phyloP scores from a whole-genome alignment of 2,888 invertebrate genomes.

The Lymantria monacha region DNA sequence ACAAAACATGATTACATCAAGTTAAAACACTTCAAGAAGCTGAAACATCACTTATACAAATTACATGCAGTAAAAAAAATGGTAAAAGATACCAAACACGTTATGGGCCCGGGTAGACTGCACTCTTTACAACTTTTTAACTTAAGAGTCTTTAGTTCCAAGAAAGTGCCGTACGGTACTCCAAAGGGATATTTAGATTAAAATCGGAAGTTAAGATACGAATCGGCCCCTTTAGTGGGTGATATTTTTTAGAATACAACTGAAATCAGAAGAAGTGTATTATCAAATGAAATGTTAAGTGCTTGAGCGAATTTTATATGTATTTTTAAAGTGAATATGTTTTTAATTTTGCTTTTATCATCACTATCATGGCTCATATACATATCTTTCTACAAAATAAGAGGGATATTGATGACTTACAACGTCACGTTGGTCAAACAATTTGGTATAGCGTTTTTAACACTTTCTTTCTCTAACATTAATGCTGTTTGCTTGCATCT shows the following conservation, averaged over 20 bases:
- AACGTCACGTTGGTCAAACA: too few relatives aligned
- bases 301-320: too few relatives aligned
- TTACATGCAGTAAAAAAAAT: slow-evolving; percentile 5
- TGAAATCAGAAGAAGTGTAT: neutral
- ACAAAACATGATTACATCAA: too few relatives aligned
- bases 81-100: slow-evolving; percentile 8
- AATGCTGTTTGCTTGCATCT: too few relatives aligned
- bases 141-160: slow-evolving; percentile 7
- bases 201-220: slow-evolving; percentile 20
- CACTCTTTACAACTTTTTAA: slow-evolving; percentile 3
- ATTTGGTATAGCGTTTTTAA: too few relatives aligned
- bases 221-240: slow-evolving; percentile 13
- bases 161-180: slow-evolving; percentile 3
- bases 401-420: too few relatives aligned
- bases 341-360: too few relatives aligned
- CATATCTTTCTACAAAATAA: too few relatives aligned
- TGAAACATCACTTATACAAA: slow-evolving; percentile 5
- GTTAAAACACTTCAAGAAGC: slow-evolving; percentile 4
- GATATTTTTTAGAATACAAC: slow-evolving; percentile 9
- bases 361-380: too few relatives aligned
- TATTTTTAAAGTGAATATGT: too few relatives aligned
- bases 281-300: neutral
- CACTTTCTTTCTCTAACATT: too few relatives aligned
- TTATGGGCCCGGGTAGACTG: slow-evolving; percentile 2
- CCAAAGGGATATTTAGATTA: slow-evolving; percentile 20